Percentiles rank a stretch among this genome's conserved stretches.
These are phyloP conservation scores for Zaprionus kolodkinae DNA, from an alignment of 1,140 invertebrate species.

Conservation along the genomic window DNA sequence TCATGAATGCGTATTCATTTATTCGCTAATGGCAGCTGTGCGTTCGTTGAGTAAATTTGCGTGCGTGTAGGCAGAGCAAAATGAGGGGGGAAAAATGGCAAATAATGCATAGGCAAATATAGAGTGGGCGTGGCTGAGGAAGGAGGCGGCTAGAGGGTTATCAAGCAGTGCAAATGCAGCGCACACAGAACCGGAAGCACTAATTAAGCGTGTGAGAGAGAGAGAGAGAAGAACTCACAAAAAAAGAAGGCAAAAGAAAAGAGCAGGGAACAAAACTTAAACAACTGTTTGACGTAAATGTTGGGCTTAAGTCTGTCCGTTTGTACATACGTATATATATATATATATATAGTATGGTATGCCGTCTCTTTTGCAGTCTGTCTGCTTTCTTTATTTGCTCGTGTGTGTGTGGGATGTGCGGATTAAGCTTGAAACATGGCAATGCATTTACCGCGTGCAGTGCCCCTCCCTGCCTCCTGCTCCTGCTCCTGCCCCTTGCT, in stretches of 20 bases:
- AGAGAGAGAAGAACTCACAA: not conserved
- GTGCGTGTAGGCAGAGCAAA: slow-evolving; percentile 3
- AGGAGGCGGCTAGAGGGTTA: slow-evolving; percentile 4
- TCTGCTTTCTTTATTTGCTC: slow-evolving; percentile 21
- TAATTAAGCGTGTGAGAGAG: slow-evolving; percentile 61
- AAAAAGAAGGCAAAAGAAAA: slow-evolving; percentile 2
- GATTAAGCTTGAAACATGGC: slow-evolving; percentile 81
- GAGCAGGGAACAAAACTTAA: slow-evolving; percentile 39
- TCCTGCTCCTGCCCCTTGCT: slow-evolving; percentile 13
- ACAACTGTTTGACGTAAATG: slow-evolving; percentile 79
- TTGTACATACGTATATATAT: too few relatives aligned
- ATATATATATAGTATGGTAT: not conserved
- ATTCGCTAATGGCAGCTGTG: slow-evolving; percentile 30
- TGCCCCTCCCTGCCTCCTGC: slow-evolving; percentile 2
- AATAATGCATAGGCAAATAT: slow-evolving; percentile 24
- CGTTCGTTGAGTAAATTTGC: slow-evolving; percentile 8
- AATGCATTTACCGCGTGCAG: slow-evolving; percentile 70
- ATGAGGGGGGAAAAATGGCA: not conserved
- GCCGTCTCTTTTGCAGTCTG: slow-evolving; percentile 17
- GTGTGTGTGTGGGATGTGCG: slow-evolving; percentile 51
- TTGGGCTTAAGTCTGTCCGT: slow-evolving; percentile 68
- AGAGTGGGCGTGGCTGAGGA: not conserved
- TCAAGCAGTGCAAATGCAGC: slow-evolving; percentile 72
- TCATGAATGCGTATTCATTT: slow-evolving; percentile 32
- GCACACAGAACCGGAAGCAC: slow-evolving; percentile 69